Conservation (phyloP, 2,797 vertebrate genomes). For the Leuciscus waleckii region DNA sequence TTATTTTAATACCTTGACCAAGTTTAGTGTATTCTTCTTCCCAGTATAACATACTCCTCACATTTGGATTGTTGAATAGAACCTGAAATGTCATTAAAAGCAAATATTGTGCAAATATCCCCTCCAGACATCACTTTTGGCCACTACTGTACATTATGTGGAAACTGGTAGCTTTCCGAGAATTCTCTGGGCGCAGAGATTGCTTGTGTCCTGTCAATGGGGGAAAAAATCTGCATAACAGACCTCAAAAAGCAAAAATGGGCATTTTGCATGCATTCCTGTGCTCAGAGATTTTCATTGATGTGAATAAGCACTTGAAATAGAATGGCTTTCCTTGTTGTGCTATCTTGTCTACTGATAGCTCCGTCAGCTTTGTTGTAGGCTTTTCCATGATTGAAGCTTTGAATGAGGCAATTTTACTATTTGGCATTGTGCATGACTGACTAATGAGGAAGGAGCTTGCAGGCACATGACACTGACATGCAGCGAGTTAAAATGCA, state of each 20-base stretch:
- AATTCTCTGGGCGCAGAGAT: not conserved
- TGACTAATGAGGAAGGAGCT: not conserved
- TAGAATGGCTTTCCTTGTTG: not conserved
- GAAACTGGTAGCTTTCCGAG: not conserved
- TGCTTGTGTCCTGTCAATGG: not conserved
- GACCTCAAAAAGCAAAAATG: not conserved
- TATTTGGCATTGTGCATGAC: conserved; percentile 20
- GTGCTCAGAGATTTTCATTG: not conserved
- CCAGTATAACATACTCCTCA: not conserved
- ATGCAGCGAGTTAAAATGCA: not conserved
- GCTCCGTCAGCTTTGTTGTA: not conserved
- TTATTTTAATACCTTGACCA: not conserved
- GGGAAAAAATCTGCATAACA: not conserved
- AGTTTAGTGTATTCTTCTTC: not conserved
- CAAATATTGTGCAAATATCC: not conserved
- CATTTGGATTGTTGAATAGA: not conserved
- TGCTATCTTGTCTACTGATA: conserved; percentile 13
- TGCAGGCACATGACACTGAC: not conserved
- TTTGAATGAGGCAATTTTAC: conserved; percentile 4
- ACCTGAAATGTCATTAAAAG: not conserved
- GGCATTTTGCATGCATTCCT: not conserved
- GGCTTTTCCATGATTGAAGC: not conserved
- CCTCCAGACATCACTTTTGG: not conserved
- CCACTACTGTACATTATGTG: not conserved
- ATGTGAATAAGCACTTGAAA: not conserved